phyloP scores from a whole-genome alignment of 1,140 invertebrate genomes.

The Bombus sibiricus region DNA sequence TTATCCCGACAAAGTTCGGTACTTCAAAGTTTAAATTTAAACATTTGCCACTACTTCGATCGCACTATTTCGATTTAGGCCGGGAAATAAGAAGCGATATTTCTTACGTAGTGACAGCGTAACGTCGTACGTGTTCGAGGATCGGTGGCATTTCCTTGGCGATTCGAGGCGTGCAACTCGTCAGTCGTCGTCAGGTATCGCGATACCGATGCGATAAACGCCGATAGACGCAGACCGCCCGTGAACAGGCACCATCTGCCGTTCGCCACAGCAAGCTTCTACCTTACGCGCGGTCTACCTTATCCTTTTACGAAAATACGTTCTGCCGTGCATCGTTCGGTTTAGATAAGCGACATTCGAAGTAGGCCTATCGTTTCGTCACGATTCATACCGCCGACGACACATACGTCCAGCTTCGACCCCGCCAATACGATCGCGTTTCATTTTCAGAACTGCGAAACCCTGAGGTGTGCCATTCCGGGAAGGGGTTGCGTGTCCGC shows the following conservation, averaged over 20 bases:
- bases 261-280: slow-evolving; percentile 48
- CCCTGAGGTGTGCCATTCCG: slow-evolving; percentile 84
- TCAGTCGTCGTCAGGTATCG: too few relatives aligned
- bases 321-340: not conserved
- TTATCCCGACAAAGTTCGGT: not conserved
- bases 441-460: slow-evolving; percentile 77
- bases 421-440: slow-evolving; percentile 25
- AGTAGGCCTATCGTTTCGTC: slow-evolving; percentile 39
- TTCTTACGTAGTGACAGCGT: not conserved
- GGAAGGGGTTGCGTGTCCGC: slow-evolving; percentile 80
- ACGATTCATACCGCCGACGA: not conserved
- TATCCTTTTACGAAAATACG: slow-evolving; percentile 63
- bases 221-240: slow-evolving; percentile 4
- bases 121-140: too few relatives aligned
- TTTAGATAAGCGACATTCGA: slow-evolving; percentile 49
- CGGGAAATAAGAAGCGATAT: not conserved
- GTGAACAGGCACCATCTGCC: slow-evolving; percentile 69
- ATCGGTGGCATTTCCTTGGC: not conserved
- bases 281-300: slow-evolving; percentile 49
- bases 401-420: too few relatives aligned
- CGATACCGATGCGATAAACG: not conserved
- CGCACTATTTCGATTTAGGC: not conserved
- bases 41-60: not conserved
- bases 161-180: not conserved
- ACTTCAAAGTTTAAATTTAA: not conserved